Evolutionary conservation across 2,113 vertebrate genomes (phyloP), one percentile per base, ranked within the genome.

Genomic region (Oncorhynchus keta): DNA sequence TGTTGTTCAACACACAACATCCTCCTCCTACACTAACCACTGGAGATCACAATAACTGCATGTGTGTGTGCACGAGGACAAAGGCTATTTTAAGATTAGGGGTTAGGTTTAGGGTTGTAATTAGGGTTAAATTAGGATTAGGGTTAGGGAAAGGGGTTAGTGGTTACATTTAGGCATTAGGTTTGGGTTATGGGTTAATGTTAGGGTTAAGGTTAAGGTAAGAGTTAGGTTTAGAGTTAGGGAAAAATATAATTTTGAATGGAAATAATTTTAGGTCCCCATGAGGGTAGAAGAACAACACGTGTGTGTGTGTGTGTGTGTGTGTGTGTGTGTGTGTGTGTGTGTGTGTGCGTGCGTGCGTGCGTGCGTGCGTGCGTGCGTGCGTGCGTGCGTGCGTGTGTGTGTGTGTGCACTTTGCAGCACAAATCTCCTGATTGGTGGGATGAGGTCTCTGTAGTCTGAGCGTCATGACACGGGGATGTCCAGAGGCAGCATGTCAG

Each of bases 401-500:
- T 73, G 48, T 72, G 70, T 72, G 72, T 45, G 51, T 73, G 72
- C 30, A 24, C 13, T 20, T 26, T 35, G 32, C 5, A 35, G 32
- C 5, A 35, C 32, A 6, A 35, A 35, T 35, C 39, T 45, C 39
- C 39, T 45, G 39, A 9, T 45, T 45, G 8, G 39, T 11, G 7
- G n/a, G 12, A 48, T 71, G 70, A 26, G 48, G 64, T 66, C 22
- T 12, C 64, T 13, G 16, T 26, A 30, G 24, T 14, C 5, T 20
- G 18, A 14, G 55, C 5, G 6, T 57, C 55, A 57, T 57, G 16
- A 14, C 18, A 20, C 76, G 77, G 80, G 81, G 75, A 12, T 76
- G 3, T 76, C 90, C 86, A 45, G 39, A 45, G 39, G 76, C 76
- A 68, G 75, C 73, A 83, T 88, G 90, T 88, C 90, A 83, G 5